A percentile compares a stretch with the other conserved stretches of the same genome.
These are phyloP conservation scores for Nesometra sesokonis DNA, from an alignment of 35 echinoderm and acorn worm species.

Conservation along the genomic window DNA sequence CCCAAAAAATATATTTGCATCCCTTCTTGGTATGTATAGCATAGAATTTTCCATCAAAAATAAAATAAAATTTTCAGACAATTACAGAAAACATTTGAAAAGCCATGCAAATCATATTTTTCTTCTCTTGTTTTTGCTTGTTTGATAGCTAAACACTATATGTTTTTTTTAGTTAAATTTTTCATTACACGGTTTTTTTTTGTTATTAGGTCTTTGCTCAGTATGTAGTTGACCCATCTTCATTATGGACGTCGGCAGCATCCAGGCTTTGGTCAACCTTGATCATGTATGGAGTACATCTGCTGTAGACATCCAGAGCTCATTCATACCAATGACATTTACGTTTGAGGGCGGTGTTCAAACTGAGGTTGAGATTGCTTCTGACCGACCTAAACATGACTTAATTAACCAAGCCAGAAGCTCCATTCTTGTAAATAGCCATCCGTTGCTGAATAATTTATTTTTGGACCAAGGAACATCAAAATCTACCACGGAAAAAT, in stretches of 20 bases:
- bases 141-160: too few relatives aligned
- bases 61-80: too few relatives aligned
- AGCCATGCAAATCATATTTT: too few relatives aligned
- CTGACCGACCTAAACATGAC: not conserved
- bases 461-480: not conserved
- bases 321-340: not conserved
- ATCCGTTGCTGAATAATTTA: not conserved
- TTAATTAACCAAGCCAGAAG: not conserved
- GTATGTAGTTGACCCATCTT: not conserved
- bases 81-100: too few relatives aligned
- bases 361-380: not conserved
- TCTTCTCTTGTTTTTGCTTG: too few relatives aligned
- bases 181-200: not conserved
- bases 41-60: too few relatives aligned
- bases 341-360: not conserved
- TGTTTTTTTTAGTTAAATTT: too few relatives aligned
- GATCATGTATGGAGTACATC: not conserved
- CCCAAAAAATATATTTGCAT: too few relatives aligned
- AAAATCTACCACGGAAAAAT: not conserved
- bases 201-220: not conserved
- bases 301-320: not conserved
- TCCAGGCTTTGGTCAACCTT: not conserved
- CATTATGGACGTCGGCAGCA: not conserved
- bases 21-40: too few relatives aligned
- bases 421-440: not conserved